Conservation (phyloP, 2,888 invertebrate genomes). For the Hedya salicella region DNA sequence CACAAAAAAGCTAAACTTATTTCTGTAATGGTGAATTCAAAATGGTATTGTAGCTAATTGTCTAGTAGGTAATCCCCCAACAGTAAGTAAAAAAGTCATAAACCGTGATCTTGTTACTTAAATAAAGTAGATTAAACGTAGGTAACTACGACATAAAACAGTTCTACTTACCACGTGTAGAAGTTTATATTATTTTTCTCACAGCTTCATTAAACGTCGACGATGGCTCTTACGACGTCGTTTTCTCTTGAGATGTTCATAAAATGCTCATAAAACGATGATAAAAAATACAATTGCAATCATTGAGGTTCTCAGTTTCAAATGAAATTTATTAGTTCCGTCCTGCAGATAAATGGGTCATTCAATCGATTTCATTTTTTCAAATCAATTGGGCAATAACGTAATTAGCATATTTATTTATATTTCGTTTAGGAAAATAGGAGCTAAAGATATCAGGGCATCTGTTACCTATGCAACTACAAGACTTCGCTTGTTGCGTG, state of each 20-base stretch:
- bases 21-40: too few species aligned
- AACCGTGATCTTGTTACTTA: constrained; percentile 8
- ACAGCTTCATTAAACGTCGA: constrained; percentile 15
- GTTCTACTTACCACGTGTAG: constrained; percentile 21
- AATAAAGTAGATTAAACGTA: constrained; percentile 30
- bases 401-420: not conserved
- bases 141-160: constrained; percentile 30
- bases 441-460: too few species aligned
- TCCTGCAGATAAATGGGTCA: constrained; percentile 9
- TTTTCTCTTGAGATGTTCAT: constrained; percentile 23
- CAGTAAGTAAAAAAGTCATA: not conserved
- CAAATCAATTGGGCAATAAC: constrained; percentile 18
- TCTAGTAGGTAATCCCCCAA: not conserved
- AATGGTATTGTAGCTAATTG: not conserved
- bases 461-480: too few species aligned
- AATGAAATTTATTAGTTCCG: constrained; percentile 13
- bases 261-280: constrained; percentile 32
- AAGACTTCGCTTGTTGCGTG: too few species aligned
- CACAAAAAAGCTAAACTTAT: too few species aligned
- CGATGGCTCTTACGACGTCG: not conserved
- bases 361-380: not conserved
- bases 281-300: constrained; percentile 32
- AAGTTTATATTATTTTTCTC: constrained; percentile 19
- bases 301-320: constrained; percentile 24
- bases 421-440: not conserved